These are phyloP conservation scores for Catostomus latipinnis DNA, from an alignment of 2,797 vertebrate species.

Conservation along the genomic window DNA sequence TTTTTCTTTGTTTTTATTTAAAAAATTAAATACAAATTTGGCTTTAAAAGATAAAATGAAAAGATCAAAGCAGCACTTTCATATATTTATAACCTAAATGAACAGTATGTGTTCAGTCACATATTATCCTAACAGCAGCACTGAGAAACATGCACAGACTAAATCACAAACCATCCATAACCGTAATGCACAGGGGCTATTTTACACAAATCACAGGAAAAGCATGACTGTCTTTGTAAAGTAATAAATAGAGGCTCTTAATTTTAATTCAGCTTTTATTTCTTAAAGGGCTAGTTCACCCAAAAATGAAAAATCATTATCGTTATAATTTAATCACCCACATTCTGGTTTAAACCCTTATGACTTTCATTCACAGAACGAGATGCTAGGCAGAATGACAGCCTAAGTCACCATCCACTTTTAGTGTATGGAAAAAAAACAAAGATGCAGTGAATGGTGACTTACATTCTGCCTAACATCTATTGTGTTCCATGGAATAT, in stretches of 20 bases:
- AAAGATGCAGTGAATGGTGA: no score
- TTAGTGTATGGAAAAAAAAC: no score
- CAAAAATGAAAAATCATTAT: no score
- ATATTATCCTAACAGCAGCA: slow-evolving; percentile 72
- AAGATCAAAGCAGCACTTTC: slow-evolving; percentile 75
- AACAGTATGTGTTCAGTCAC: slow-evolving; percentile 64
- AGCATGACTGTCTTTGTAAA: background rate
- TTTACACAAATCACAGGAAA: slow-evolving; percentile 16
- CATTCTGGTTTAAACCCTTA: no score
- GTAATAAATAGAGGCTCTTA: slow-evolving; percentile 16
- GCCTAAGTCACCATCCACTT: no score
- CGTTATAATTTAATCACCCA: no score
- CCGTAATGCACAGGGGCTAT: background rate
- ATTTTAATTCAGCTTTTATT: background rate
- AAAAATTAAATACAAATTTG: slow-evolving; percentile 78
- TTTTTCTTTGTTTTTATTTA: slow-evolving; percentile 78
- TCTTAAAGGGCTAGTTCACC: no score
- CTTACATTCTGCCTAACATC: no score
- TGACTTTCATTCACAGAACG: no score
- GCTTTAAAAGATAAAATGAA: slow-evolving; percentile 75
- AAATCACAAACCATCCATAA: background rate
- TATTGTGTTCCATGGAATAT: no score
- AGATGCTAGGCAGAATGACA: no score
- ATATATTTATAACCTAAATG: slow-evolving; percentile 70
- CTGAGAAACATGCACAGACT: slow-evolving; percentile 46